A percentile compares a stretch with the other conserved stretches of the same genome.
phyloP scores from a whole-genome alignment of 2,888 invertebrate genomes.

The Spatulosminthurus flaviceps region DNA sequence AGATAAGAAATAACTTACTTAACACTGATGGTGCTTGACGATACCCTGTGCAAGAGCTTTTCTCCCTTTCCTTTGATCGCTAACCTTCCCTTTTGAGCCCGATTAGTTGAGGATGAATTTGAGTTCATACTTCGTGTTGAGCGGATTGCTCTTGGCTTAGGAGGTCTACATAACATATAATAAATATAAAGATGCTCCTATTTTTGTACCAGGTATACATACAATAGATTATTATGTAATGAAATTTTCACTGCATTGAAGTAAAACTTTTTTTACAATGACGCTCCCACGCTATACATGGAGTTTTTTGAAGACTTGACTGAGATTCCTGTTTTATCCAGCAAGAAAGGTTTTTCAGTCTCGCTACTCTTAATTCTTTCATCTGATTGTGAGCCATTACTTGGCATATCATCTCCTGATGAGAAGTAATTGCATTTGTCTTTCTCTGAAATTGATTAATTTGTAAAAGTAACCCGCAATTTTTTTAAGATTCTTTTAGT shows the following conservation, averaged over 20 bases:
- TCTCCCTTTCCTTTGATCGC: neutral
- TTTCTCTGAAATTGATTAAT: too few species aligned
- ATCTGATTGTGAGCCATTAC: too few species aligned
- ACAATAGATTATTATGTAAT: too few species aligned
- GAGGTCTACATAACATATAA: neutral
- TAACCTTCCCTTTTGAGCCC: neutral
- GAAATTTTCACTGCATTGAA: too few species aligned
- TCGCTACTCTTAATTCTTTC: too few species aligned
- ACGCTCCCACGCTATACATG: conserved; percentile 30
- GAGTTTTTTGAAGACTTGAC: conserved; percentile 24
- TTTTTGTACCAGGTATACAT: too few species aligned
- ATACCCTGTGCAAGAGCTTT: neutral
- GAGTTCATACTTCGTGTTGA: neutral
- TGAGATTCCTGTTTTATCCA: neutral
- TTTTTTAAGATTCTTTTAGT: too few species aligned
- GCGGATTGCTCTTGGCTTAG: neutral
- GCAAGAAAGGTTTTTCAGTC: too few species aligned
- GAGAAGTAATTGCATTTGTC: too few species aligned
- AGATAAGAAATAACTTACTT: neutral
- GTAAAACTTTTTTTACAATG: neutral
- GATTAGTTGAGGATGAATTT: neutral
- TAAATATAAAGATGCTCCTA: too few species aligned
- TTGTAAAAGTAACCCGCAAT: too few species aligned
- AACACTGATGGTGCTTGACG: neutral
- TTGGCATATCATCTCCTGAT: too few species aligned